phyloP scores from a whole-genome alignment of 2,888 invertebrate genomes.

The Beris morrisii region DNA sequence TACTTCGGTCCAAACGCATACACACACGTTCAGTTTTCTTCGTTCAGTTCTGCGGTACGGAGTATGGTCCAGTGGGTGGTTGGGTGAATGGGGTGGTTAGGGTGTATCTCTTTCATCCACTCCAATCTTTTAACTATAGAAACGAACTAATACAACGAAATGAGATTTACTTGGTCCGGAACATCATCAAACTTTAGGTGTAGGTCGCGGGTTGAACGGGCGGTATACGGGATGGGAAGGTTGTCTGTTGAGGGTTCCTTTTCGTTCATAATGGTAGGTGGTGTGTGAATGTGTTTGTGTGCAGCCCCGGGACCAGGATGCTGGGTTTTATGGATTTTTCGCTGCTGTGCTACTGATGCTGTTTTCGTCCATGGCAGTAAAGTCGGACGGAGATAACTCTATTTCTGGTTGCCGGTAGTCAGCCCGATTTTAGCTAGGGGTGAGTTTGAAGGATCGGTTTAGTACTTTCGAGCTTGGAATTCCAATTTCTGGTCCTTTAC shows the following conservation, averaged over 20 bases:
- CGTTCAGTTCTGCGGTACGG: slow-evolving; percentile 8
- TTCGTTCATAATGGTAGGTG: no score
- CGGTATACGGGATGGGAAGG: no score
- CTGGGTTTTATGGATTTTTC: slow-evolving; percentile 28
- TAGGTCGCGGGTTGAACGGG: no score
- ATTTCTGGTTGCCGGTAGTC: no score
- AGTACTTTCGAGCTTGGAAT: no score
- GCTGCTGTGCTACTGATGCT: slow-evolving; percentile 8
- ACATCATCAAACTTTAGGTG: not conserved
- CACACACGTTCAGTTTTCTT: slow-evolving; percentile 10
- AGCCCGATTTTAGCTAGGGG: no score
- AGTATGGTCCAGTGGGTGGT: slow-evolving; percentile 11
- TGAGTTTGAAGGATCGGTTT: no score
- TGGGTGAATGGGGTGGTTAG: not conserved
- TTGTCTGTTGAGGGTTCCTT: slow-evolving; percentile 4
- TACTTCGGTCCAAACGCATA: no score
- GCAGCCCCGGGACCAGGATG: slow-evolving; percentile 27
- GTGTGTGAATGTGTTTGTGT: slow-evolving; percentile 2
- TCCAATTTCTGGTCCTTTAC: no score
- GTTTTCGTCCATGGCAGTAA: not conserved
- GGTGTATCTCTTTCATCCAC: no score
- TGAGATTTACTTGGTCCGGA: slow-evolving; percentile 12
- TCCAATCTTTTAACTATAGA: not conserved
- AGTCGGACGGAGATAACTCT: no score
- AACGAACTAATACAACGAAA: no score